phyloP scores from a whole-genome alignment of 2,888 invertebrate species.

The Shargacucullia verbasci region DNA sequence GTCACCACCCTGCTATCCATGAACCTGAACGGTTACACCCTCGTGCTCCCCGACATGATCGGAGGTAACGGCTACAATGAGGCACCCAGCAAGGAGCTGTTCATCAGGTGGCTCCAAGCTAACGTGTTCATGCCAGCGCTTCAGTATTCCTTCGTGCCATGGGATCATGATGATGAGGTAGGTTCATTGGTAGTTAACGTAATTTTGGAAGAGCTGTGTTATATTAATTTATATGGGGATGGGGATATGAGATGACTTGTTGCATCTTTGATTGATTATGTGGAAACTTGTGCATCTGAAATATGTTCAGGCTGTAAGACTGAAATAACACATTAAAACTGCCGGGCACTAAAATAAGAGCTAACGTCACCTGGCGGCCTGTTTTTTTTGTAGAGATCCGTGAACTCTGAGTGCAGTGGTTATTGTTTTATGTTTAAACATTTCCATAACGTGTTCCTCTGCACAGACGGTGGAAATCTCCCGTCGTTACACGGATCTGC shows the following conservation, averaged over 20 bases:
- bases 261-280: no score
- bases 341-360: no score
- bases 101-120: slow-evolving; percentile 94
- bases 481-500: slow-evolving; percentile 90
- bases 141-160: slow-evolving; percentile 95
- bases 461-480: slow-evolving; percentile 90
- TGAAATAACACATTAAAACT: no score
- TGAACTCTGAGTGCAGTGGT: no score
- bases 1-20: slow-evolving; percentile 92
- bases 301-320: no score
- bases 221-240: no score
- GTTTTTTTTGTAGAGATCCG: no score
- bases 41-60: slow-evolving; percentile 94
- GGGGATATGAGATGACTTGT: no score
- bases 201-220: no score
- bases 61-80: slow-evolving; percentile 91
- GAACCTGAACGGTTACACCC: slow-evolving; percentile 91
- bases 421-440: no score
- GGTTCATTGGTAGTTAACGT: background rate
- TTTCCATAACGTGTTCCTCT: background rate
- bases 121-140: slow-evolving; percentile 94
- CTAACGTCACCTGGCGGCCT: no score
- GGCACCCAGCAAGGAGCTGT: slow-evolving; percentile 89
- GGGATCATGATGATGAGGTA: slow-evolving; percentile 92
- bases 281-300: no score